Percentiles rank a stretch among this genome's conserved stretches.
These are phyloP conservation scores for Coremacera marginata DNA, from an alignment of 2,888 invertebrate species.

Conservation along the genomic window DNA sequence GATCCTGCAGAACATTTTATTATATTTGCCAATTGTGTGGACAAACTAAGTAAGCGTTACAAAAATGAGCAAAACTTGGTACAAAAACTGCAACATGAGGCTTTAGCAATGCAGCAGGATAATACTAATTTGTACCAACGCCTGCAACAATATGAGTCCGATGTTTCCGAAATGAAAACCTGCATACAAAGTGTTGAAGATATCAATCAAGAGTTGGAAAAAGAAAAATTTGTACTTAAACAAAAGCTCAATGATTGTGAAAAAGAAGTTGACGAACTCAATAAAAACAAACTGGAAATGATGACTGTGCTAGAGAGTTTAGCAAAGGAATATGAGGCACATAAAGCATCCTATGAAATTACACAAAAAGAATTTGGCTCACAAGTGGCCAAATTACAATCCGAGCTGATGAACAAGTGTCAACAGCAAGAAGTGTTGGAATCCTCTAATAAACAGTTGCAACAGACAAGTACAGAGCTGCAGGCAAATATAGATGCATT, in stretches of 20 bases:
- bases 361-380: conserved; percentile 29
- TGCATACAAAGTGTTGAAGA: conserved; percentile 40
- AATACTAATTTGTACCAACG: conserved; percentile 43
- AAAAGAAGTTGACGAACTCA: conserved; percentile 32
- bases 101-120: conserved; percentile 38
- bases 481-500: conserved; percentile 33
- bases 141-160: conserved; percentile 36
- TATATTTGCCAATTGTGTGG: conserved; percentile 54
- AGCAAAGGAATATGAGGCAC: conserved; percentile 35
- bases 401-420: conserved; percentile 3
- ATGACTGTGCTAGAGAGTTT: conserved; percentile 39
- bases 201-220: conserved; percentile 40
- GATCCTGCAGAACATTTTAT: conserved; percentile 50
- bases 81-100: conserved; percentile 46
- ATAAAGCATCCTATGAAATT: conserved; percentile 26
- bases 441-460: conserved; percentile 17
- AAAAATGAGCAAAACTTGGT: conserved; percentile 45
- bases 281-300: conserved; percentile 43
- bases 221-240: conserved; percentile 35
- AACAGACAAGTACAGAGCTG: conserved; percentile 21
- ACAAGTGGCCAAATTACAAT: conserved; percentile 28
- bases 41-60: conserved; percentile 51
- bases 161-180: conserved; percentile 38
- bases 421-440: not conserved
- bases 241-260: conserved; percentile 34